Percentiles rank a stretch among this genome's conserved stretches.
Conservation (phyloP, 1,140 invertebrate species). For the Drosophila insularis region DNA sequence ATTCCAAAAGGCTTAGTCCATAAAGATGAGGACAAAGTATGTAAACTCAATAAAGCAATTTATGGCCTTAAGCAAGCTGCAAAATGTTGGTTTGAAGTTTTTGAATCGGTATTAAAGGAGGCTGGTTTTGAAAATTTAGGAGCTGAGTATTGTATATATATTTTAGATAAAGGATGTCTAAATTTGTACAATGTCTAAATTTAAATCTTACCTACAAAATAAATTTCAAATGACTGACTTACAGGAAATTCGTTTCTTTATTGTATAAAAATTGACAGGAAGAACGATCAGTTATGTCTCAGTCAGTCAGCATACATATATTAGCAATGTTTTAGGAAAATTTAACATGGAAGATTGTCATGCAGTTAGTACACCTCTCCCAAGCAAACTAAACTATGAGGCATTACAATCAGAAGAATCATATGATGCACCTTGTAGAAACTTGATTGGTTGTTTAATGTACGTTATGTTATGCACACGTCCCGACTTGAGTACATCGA, state of each 20-base stretch:
- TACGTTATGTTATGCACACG: not conserved
- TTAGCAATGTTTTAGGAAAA: no score
- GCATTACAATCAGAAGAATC: slow-evolving; percentile 3
- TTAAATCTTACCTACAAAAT: slow-evolving; percentile 25
- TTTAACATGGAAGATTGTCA: no score
- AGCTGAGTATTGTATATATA: slow-evolving; percentile 62
- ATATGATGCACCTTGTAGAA: not conserved
- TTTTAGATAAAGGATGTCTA: slow-evolving; percentile 46
- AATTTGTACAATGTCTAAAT: slow-evolving; percentile 27
- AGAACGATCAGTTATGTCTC: no score
- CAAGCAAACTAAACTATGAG: no score
- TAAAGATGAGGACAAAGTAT: slow-evolving; percentile 44
- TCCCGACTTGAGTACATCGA: slow-evolving; percentile 2
- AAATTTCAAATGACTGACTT: slow-evolving; percentile 20
- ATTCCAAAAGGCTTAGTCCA: slow-evolving; percentile 69
- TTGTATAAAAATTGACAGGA: no score
- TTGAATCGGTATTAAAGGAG: slow-evolving; percentile 57
- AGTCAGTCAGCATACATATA: no score
- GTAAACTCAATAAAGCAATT: slow-evolving; percentile 77
- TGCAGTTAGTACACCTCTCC: no score
- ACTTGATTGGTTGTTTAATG: slow-evolving; percentile 3
- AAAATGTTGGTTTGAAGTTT: slow-evolving; percentile 54
- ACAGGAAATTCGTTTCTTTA: no score
- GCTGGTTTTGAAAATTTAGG: slow-evolving; percentile 60
- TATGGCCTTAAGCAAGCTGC: slow-evolving; percentile 44